Percentiles rank a stretch among this genome's conserved stretches.
phyloP scores from a whole-genome alignment of 2,888 invertebrate genomes.

The Ormyrus labotus region DNA sequence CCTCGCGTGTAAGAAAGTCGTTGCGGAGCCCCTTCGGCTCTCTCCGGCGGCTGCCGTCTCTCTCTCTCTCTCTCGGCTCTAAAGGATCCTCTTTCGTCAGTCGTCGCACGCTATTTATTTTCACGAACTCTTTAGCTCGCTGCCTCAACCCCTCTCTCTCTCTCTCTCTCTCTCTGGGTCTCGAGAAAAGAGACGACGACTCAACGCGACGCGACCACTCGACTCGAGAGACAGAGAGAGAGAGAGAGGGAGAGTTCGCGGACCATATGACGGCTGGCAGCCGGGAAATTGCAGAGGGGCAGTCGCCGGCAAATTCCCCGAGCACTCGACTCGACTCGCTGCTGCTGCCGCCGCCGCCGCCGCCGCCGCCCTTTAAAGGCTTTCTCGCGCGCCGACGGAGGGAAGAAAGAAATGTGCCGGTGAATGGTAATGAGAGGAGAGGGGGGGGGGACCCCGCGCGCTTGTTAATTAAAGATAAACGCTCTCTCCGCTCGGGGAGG shows the following conservation, averaged over 20 bases:
- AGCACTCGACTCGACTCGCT: background rate
- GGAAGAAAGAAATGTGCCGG: background rate
- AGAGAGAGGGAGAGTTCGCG: conserved; percentile 8
- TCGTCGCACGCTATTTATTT: conserved; percentile 48
- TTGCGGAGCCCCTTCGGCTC: background rate
- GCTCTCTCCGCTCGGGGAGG: background rate
- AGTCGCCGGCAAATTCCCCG: conserved; percentile 2
- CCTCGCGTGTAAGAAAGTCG: conserved; percentile 9
- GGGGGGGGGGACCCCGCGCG: background rate
- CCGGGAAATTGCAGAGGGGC: conserved; percentile 21
- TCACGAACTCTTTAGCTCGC: conserved; percentile 22
- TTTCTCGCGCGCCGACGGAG: background rate
- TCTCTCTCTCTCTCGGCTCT: background rate
- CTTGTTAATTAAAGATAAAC: conserved; percentile 53
- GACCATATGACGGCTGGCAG: conserved; percentile 10
- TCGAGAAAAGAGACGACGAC: conserved; percentile 9
- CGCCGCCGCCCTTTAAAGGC: too few relatives aligned
- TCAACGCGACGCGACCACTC: conserved; percentile 21
- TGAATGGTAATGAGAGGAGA: background rate
- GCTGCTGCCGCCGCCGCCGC: too few relatives aligned
- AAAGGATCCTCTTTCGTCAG: conserved; percentile 38
- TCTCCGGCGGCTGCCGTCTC: background rate
- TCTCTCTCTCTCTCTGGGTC: background rate
- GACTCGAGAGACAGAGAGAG: conserved; percentile 36
- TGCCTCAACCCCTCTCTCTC: background rate